Evolutionary conservation across 2,888 invertebrate genomes (phyloP), one percentile per base, ranked within the genome.

Genomic region (Desoria tigrina): DNA sequence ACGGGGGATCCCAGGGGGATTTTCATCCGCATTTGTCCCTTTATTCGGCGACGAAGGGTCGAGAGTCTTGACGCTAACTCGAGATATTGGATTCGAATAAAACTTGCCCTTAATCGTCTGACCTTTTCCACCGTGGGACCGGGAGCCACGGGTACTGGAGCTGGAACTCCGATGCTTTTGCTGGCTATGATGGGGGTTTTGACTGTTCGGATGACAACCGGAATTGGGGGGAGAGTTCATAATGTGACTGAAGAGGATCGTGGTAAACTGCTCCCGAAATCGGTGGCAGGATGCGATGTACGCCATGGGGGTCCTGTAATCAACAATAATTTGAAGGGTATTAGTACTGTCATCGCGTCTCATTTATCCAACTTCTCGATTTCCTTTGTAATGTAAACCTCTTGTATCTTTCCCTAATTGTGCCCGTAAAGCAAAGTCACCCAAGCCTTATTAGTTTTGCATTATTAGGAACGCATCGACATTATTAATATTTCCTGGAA

Each of bases 251-350:
- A 58, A 65, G n/a, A 72, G 61, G 16, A 71, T 64, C 23, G 71
- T 67, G 18, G 69, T 69, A 61, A 75, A 75, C 55, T 74, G 73
- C 45, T 75, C 75, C 4, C 75, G 71, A 54, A 72, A 75, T 7
- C 74, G 68, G 58, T 75, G 75, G 53, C 75, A 75, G 1, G 73
- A 74, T n/a, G 75, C 75, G 24, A 75, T 74, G 66, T 75, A 75
- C 1, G 75, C 75, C 53, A 66, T 61, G 7, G 75, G 75, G 14
- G 75, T 73, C 56, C 75, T 75, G 68, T 9, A 64, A 65, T 28
- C 45, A 11, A 64, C 28, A 65, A 39, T n/a, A n/a, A n/a, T n/a
- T n/a, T n/a, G n/a, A n/a, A n/a, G n/a, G n/a, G n/a, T n/a, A n/a
- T n/a, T n/a, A n/a, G n/a, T n/a, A n/a, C n/a, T n/a, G n/a, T n/a